Evolutionary conservation across 2,113 vertebrate genomes (phyloP).

Genomic region (Otolemur garnettii): DNA sequence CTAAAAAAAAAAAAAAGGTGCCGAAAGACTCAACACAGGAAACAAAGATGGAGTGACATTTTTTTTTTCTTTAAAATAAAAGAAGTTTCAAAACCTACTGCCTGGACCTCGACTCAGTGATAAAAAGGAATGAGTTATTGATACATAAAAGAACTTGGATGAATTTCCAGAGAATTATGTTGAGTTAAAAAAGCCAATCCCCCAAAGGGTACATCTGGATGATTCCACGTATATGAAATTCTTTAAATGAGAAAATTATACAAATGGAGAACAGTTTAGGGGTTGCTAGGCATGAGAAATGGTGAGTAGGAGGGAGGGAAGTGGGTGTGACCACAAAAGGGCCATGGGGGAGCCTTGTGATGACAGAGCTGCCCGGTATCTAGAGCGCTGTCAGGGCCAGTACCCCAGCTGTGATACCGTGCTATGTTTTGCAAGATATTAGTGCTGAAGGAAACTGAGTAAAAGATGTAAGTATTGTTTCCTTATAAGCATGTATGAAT

Average conservation of each 20-base stretch:
- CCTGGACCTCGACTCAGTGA: neutral
- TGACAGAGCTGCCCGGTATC: neutral
- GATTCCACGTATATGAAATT: slow-evolving; percentile 46
- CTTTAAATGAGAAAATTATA: neutral
- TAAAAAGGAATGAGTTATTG: slow-evolving; percentile 27
- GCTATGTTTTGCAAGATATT: neutral
- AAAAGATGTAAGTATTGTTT: neutral
- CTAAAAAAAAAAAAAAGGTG: neutral
- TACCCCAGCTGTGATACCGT: neutral
- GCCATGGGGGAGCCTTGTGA: neutral
- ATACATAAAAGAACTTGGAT: slow-evolving; percentile 8
- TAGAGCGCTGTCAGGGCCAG: neutral
- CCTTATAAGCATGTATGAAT: neutral
- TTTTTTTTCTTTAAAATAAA: slow-evolving; percentile 39
- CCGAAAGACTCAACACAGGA: slow-evolving; percentile 35
- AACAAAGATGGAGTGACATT: slow-evolving; percentile 25
- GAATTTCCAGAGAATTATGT: slow-evolving; percentile 58
- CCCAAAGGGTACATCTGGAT: slow-evolving; percentile 18
- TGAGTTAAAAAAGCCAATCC: neutral
- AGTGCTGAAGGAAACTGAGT: neutral
- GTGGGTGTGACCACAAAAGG: neutral
- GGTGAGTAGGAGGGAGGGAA: neutral
- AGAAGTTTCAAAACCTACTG: slow-evolving; percentile 40
- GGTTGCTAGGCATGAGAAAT: neutral
- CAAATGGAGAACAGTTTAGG: neutral